Evolutionary conservation across 1,140 invertebrate species (phyloP).

Genomic region (Gonioctena quinquepunctata): DNA sequence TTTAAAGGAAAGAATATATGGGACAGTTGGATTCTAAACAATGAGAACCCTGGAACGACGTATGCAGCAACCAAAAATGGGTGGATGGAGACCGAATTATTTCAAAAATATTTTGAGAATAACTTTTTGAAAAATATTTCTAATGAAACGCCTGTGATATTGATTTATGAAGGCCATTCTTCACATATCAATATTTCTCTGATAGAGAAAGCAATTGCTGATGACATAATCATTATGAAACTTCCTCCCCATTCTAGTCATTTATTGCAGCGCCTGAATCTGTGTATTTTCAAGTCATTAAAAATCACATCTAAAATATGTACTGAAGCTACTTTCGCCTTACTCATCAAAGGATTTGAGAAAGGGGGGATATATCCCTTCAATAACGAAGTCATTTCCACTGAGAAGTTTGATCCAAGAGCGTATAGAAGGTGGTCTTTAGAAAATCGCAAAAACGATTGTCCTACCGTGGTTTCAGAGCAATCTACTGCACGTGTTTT

Average conservation of each 20-base stretch:
- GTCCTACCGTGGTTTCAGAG: no score
- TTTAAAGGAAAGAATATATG: conserved; percentile 43
- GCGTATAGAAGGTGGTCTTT: no score
- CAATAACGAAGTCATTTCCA: background rate
- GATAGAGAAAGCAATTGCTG: conserved; percentile 40
- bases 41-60: conserved; percentile 38
- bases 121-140: conserved; percentile 36
- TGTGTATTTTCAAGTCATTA: conserved; percentile 27
- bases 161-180: conserved; percentile 52
- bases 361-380: background rate
- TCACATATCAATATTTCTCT: conserved; percentile 44
- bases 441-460: no score
- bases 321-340: background rate
- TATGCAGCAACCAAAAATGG: conserved; percentile 40
- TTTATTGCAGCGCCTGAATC: conserved; percentile 48
- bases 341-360: background rate
- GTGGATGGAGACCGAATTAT: conserved; percentile 45
- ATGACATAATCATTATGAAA: conserved; percentile 45
- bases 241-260: conserved; percentile 48
- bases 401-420: no score
- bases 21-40: conserved; percentile 27
- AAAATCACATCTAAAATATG: background rate
- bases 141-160: conserved; percentile 35
- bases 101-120: conserved; percentile 44
- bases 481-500: no score